Evolutionary conservation across 2,888 invertebrate species (phyloP).

Genomic region (Ypsolopha sequella): DNA sequence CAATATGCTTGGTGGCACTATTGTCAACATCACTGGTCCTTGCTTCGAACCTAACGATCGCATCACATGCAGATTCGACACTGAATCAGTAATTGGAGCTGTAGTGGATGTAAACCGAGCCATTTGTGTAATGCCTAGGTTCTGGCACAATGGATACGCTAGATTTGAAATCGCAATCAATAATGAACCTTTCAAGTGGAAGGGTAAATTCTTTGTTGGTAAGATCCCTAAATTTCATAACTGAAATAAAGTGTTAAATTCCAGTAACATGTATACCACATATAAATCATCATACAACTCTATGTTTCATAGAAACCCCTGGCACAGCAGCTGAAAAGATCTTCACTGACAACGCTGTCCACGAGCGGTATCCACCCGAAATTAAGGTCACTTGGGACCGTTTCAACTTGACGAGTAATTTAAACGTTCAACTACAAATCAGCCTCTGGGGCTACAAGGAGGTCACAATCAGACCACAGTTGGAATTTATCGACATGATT

Average conservation of each 20-base stretch:
- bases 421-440: constrained; percentile 81
- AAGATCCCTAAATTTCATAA: constrained; percentile 29
- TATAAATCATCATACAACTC: too few species aligned
- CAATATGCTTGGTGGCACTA: constrained; percentile 96
- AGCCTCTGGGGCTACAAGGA: constrained; percentile 93
- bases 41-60: constrained; percentile 85
- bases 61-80: constrained; percentile 88
- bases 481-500: constrained; percentile 84
- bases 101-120: constrained; percentile 86
- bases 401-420: constrained; percentile 86
- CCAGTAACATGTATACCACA: too few species aligned
- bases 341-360: constrained; percentile 79
- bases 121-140: constrained; percentile 88
- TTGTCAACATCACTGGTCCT: constrained; percentile 96
- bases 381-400: constrained; percentile 87
- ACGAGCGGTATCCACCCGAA: constrained; percentile 79
- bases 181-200: constrained; percentile 87
- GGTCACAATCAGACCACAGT: constrained; percentile 82
- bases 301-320: constrained; percentile 81
- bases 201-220: constrained; percentile 93
- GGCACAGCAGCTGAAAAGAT: constrained; percentile 89
- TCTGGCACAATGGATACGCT: constrained; percentile 90
- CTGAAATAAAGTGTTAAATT: neutral
- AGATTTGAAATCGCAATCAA: constrained; percentile 88
- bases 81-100: constrained; percentile 81